Conservation (phyloP, 2,888 invertebrate genomes). For the Boloria euphrosyne region DNA sequence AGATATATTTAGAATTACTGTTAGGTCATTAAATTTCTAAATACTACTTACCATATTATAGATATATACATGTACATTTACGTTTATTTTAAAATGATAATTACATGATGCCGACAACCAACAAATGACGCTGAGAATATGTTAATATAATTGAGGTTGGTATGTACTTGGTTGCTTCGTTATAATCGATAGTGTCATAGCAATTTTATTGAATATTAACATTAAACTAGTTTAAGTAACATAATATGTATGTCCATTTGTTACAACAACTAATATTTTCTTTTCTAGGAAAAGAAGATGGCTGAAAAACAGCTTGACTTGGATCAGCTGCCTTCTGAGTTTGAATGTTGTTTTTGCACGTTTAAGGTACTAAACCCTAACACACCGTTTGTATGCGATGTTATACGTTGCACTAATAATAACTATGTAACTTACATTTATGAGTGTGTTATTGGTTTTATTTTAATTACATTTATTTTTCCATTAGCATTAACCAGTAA, state of each 20-base stretch:
- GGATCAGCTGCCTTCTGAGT: constrained; percentile 96
- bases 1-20: constrained; percentile 3
- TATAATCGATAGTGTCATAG: constrained; percentile 9
- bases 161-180: constrained; percentile 3
- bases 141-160: not conserved
- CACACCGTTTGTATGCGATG: constrained; percentile 34
- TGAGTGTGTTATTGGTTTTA: constrained; percentile 31
- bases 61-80: not conserved
- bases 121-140: no score
- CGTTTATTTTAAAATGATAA: not conserved
- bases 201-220: constrained; percentile 7
- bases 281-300: constrained; percentile 86
- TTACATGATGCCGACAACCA: not conserved
- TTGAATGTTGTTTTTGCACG: constrained; percentile 98
- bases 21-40: not conserved
- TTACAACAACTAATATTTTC: constrained; percentile 63
- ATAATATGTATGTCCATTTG: constrained; percentile 30
- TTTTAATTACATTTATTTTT: constrained; percentile 46
- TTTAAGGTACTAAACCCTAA: constrained; percentile 90
- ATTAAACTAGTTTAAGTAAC: constrained; percentile 17
- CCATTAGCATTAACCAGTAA: constrained; percentile 53
- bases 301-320: constrained; percentile 88
- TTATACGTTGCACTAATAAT: constrained; percentile 30
- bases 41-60: not conserved
- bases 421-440: constrained; percentile 34